Base-by-base conservation (phyloP, 2,113 vertebrate species). In the Odobenus rosmarus region DNA sequence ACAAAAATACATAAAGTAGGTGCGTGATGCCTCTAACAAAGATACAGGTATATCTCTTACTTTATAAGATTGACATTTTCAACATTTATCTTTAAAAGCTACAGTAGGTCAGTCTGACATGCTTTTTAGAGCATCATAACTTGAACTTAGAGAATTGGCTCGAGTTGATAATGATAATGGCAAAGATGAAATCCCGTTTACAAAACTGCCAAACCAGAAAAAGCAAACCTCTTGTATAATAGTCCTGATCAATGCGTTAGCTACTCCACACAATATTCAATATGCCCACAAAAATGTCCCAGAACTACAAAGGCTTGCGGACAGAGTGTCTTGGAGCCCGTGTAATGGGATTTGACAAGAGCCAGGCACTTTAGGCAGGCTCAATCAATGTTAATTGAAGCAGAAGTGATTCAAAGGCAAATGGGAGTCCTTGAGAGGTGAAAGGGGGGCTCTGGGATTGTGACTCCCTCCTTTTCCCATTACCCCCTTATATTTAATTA, bases 361-460 rank as follows among this genome's bases (percentile, higher is more conserved):
- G 71, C 80, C 90, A 64, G 80, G 84, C 90, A 92, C 96, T 96
- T 85, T 77, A 77, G 69, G 84, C 76, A 59, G 80, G 62, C 90
- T 93, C 97, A 67, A 57, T 98, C 96, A 95, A 96, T 95, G 97
- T 80, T 97, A 97, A 98, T 97, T 92, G 95, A 98, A 96, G 91
- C 88, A 85, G 81, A 96, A 98, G 88, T 46, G 86, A 95, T 82
- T 95, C 95, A 95, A 96, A 96, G 97, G 84, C 90, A 93, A 93
- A 90, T 23, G 88, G 95, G 49, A 96, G 90, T 94, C 96, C 95
- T 96, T 82, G 97, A 97, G 59, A 92, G 71, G 90, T 67, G 87
- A 93, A 55, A 76, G 36, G 46, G 31, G 72, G 93, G 62, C 67
- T 84, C 26, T 49, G 69, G 76, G 88, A 80, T 72, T 76, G 39